Base-by-base conservation (phyloP, 2,888 invertebrate genomes). In the Autographa gamma region DNA sequence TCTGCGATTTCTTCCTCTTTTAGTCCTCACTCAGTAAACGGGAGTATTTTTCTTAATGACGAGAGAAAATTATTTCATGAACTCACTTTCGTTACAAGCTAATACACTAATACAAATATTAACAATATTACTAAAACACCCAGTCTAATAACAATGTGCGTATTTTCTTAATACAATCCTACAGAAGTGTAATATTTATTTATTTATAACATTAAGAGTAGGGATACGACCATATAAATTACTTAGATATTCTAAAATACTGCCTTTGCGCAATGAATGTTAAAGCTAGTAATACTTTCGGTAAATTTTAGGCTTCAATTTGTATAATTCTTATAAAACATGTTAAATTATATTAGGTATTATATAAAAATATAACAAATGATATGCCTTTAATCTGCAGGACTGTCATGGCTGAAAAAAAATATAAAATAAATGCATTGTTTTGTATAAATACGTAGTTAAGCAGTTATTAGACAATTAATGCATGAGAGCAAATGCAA, bases 61-160 rank as follows among this genome's bases (percentile, higher is more conserved):
- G 38, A 38, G 38, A 38, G 11, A 38, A 38, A 38, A 38, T 11
- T 48, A 48, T 48, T 48, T n/a, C 48, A 48, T 48, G n/a, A 48
- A 48, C n/a, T 18, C 54, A 54, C 54, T 56, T 18, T 2, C 54
- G 54, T 56, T 56, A 56, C 54, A 19, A 19, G 25, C 13, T 25
- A 25, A 19, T 56, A 56, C 13, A 56, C 5, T 56, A 25, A 19
- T 56, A 56, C 25, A 56, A 19, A 19, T 9, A 48, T 56, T 54
- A 56, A 56, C 54, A 19, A 56, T 56, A 56, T 19, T 56, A 25
- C 13, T 56, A 56, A 25, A 56, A 56, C 54, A 56, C 18, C 54
- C 54, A 43, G 43, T 48, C 48, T 48, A 56, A 56, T 25, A 56
- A 56, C 54, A 56, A 56, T 56, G 19, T 56, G 25, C 54, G 11